phyloP scores from a whole-genome alignment of 2,888 invertebrate species.

The Phengaris alcon region DNA sequence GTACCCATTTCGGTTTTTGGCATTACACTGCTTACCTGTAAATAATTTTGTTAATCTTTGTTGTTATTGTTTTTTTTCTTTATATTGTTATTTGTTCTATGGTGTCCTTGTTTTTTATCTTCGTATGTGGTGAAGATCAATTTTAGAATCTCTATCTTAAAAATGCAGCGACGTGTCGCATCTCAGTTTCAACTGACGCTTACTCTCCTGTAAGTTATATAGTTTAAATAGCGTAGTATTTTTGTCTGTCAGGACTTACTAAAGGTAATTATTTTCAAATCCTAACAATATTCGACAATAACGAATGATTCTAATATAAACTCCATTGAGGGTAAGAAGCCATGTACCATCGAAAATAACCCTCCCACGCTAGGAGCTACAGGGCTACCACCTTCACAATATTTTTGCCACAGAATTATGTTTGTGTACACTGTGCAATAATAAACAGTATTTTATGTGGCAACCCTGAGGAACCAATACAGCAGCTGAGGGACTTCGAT shows the following conservation, averaged over 20 bases:
- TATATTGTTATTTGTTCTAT: too few species aligned
- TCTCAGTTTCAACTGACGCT: too few species aligned
- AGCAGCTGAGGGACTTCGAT: conserved; percentile 5
- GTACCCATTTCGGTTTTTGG: too few species aligned
- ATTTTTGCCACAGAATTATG: background rate
- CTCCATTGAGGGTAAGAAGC: conserved; percentile 4
- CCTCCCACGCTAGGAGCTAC: background rate
- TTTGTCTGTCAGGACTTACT: background rate
- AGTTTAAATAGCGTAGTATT: background rate
- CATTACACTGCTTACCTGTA: too few species aligned
- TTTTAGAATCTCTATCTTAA: too few species aligned
- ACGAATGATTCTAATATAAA: background rate
- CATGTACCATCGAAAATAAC: background rate
- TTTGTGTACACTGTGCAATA: too few species aligned
- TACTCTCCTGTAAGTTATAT: too few species aligned
- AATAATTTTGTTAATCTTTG: too few species aligned
- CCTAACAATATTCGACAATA: background rate
- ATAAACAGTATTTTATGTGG: background rate
- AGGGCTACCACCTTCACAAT: background rate
- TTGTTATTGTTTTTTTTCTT: too few species aligned
- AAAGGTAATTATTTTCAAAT: background rate
- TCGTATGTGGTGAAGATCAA: too few species aligned
- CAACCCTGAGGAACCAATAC: background rate
- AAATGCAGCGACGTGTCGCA: too few species aligned
- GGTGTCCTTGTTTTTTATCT: too few species aligned